Percentiles rank a stretch among this genome's conserved stretches.
Evolutionary conservation across 2,113 vertebrate species (phyloP).

Genomic region (Nycticebus coucang): DNA sequence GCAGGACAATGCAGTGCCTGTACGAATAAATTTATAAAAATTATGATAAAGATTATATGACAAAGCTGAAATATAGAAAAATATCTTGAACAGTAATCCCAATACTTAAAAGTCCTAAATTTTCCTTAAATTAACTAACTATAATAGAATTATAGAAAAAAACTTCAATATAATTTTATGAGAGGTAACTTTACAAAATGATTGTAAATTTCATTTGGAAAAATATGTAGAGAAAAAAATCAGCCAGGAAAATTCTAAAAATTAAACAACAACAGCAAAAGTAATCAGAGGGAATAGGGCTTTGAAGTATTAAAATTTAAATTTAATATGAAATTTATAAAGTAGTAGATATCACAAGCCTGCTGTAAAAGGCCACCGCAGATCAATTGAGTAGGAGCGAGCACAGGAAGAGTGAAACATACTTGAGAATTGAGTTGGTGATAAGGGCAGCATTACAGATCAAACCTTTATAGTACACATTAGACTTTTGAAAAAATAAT

Average conservation of each 20-base stretch:
- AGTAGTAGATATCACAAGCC: background rate
- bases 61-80: constrained; percentile 23
- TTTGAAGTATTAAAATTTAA: background rate
- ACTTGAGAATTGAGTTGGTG: background rate
- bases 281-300: background rate
- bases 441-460: background rate
- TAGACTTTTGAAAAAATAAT: background rate
- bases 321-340: background rate
- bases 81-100: background rate
- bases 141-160: background rate
- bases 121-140: background rate
- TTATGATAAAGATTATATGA: background rate
- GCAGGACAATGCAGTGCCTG: background rate
- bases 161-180: background rate
- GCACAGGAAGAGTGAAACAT: background rate
- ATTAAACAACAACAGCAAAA: background rate
- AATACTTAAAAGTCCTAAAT: constrained; percentile 35
- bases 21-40: constrained; percentile 25
- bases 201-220: constrained; percentile 29
- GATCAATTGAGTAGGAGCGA: background rate
- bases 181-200: background rate
- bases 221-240: background rate
- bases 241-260: background rate
- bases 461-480: background rate
- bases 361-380: background rate